Base-by-base conservation (phyloP, 2,113 vertebrate genomes). In the Bagarius yarrelli region DNA sequence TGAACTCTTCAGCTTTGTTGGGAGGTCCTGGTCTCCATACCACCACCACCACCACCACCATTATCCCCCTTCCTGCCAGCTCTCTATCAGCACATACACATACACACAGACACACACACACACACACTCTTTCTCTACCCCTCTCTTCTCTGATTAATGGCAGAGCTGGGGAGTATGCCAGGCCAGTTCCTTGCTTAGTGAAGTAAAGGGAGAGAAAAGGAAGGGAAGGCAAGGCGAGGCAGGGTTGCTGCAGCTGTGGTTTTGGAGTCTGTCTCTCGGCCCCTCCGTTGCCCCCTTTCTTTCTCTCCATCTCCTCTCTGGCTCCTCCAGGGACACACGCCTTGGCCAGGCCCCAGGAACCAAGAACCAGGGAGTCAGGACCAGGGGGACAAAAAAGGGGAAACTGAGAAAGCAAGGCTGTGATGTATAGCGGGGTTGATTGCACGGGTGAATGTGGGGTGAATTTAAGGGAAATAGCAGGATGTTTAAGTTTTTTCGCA, bases 1-100 rank as follows among this genome's bases (percentile, higher is more conserved):
- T 93, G 92, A 93, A 94, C 93, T 92, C 91, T 86, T 78, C 70
- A 47, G 89, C 91, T 91, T 89, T 92, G 89, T 91, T 92, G 91
- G 90, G 90, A 90, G 91, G 89, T 92, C 89, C 89, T 89, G 88
- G 85, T 91, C 91, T 90, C 91, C 89, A 91, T 92, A 92, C 92
- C 92, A 90, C 90, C 88, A 87, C 79, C 77, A 69, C 60, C 34
- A 78, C 85, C 77, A 80, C 85, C 88, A 89, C 88, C 89, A 88
- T 83, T 85, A 55, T 85, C 89, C 85, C 85, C 82, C 84, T 90
- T 88, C 81, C 88, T 90, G 89, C 89, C 91, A 90, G 86, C 84
- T 85, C 89, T 86, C 85, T 88, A 88, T 90, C 91, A 88, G 86
- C 88, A 83, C 87, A 87, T 57, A 83, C 76, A 79, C 67, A 88